Evolutionary conservation across 2,797 vertebrate species (phyloP).

Genomic region (Myripristis jacobus): DNA sequence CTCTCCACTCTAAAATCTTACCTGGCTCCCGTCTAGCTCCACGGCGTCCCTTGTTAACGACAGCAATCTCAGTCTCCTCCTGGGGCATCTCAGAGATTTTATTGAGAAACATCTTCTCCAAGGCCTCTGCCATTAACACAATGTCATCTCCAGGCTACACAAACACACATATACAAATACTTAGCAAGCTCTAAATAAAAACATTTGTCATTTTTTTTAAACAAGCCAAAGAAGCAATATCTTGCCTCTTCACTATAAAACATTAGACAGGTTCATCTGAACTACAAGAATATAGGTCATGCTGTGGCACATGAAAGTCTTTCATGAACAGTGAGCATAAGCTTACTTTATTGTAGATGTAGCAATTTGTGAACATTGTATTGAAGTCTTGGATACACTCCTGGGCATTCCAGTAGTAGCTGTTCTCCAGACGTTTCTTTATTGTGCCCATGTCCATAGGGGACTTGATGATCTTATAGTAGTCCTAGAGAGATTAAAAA

Average conservation of each 20-base stretch:
- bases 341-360: slow-evolving; percentile 99
- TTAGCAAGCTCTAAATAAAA: too few species aligned
- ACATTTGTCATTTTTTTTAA: too few species aligned
- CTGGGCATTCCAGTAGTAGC: slow-evolving; percentile 97
- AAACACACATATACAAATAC: too few species aligned
- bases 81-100: slow-evolving; percentile 96
- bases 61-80: slow-evolving; percentile 93
- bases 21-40: slow-evolving; percentile 82
- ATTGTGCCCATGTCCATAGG: slow-evolving; percentile 99
- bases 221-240: too few species aligned
- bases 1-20: slow-evolving; percentile 47
- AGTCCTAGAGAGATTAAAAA: slow-evolving; percentile 86
- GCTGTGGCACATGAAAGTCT: too few species aligned
- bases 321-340: too few species aligned
- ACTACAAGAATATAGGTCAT: too few species aligned
- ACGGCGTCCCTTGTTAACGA: slow-evolving; percentile 93
- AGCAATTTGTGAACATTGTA: slow-evolving; percentile 99
- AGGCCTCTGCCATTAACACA: slow-evolving; percentile 96
- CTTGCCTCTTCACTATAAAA: too few species aligned
- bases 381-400: slow-evolving; percentile 99
- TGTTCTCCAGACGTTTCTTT: slow-evolving; percentile 97
- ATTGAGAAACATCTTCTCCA: slow-evolving; percentile 97
- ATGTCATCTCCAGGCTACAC: slow-evolving; percentile 95
- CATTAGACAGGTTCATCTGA: too few species aligned
- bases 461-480: slow-evolving; percentile 97